These are phyloP conservation scores for Platichthys stellatus DNA, from an alignment of 2,113 vertebrate genomes.

Conservation along the genomic window DNA sequence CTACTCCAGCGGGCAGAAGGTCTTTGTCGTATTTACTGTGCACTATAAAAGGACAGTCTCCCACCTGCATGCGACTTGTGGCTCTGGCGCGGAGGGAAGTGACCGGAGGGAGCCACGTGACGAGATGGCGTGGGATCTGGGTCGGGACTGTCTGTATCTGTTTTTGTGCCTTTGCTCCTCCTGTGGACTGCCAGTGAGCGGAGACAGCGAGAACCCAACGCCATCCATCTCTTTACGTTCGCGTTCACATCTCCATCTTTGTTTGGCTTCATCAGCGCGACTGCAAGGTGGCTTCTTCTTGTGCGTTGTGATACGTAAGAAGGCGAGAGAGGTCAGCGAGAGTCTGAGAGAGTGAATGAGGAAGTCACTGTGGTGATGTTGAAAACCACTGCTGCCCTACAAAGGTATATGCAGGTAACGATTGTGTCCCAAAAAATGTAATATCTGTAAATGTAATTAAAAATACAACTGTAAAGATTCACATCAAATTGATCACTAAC, in stretches of 20 bases:
- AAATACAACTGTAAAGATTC: not conserved
- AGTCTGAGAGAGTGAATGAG: conserved; percentile 14
- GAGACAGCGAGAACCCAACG: conserved; percentile 56
- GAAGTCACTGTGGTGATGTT: conserved; percentile 21
- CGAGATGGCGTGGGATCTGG: conserved; percentile 5
- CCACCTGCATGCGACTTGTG: conserved; percentile 27
- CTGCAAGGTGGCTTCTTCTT: conserved; percentile 36
- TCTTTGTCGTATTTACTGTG: conserved; percentile 84
- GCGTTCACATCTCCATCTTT: conserved; percentile 23
- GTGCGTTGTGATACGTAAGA: conserved; percentile 21
- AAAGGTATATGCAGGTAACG: conserved; percentile 53
- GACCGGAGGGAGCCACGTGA: conserved; percentile 8
- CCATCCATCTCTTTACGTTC: conserved; percentile 46
- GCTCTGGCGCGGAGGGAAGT: conserved; percentile 14
- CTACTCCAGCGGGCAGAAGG: conserved; percentile 50
- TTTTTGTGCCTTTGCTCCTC: conserved; percentile 83
- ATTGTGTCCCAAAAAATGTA: conserved; percentile 4
- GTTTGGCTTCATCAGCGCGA: conserved; percentile 19
- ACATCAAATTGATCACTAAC: not conserved
- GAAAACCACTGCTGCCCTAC: conserved; percentile 53
- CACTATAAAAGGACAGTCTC: conserved; percentile 77
- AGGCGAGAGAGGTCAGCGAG: conserved; percentile 15
- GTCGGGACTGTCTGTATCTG: conserved; percentile 63
- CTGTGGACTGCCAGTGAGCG: conserved; percentile 68
- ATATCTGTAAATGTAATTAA: conserved; percentile 9